phyloP scores from a whole-genome alignment of 2,113 vertebrate species.

The Dendropsophus ebraccatus region DNA sequence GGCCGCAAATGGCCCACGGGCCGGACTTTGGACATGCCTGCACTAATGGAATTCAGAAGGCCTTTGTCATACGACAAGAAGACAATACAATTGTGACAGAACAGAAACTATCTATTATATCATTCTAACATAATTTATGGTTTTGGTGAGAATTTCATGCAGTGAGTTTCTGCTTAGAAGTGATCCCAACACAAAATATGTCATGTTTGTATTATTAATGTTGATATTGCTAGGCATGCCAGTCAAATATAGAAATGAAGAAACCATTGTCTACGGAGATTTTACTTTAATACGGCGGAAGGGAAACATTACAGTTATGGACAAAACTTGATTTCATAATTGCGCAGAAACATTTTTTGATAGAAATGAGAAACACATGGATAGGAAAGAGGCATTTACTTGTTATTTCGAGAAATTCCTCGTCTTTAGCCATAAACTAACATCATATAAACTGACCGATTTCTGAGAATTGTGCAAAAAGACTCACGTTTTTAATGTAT shows the following conservation, averaged over 20 bases:
- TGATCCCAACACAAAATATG: too few relatives aligned
- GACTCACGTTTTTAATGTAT: too few relatives aligned
- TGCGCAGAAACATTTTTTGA: slow-evolving; percentile 23
- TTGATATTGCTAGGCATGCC: slow-evolving; percentile 3
- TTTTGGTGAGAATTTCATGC: too few relatives aligned
- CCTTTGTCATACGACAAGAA: too few relatives aligned
- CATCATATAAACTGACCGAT: not conserved
- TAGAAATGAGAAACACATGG: slow-evolving; percentile 50
- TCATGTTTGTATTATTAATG: not conserved
- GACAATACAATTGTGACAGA: too few relatives aligned
- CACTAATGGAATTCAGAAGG: too few relatives aligned
- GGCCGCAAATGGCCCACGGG: too few relatives aligned
- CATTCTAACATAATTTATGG: too few relatives aligned
- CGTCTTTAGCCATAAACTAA: not conserved
- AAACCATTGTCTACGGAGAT: slow-evolving; percentile 24
- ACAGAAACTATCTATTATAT: too few relatives aligned
- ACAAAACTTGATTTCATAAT: slow-evolving; percentile 8
- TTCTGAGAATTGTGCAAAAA: not conserved
- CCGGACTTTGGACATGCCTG: too few relatives aligned
- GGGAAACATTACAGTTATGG: slow-evolving; percentile 35
- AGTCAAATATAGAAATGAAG: slow-evolving; percentile 2
- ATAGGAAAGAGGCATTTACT: not conserved
- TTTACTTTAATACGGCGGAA: slow-evolving; percentile 29
- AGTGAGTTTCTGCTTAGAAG: too few relatives aligned
- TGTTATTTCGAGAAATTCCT: slow-evolving; percentile 13